Evolutionary conservation across 92 coral and sea anemone genomes (phyloP).

Genomic region (Palythoa caribaeorum): DNA sequence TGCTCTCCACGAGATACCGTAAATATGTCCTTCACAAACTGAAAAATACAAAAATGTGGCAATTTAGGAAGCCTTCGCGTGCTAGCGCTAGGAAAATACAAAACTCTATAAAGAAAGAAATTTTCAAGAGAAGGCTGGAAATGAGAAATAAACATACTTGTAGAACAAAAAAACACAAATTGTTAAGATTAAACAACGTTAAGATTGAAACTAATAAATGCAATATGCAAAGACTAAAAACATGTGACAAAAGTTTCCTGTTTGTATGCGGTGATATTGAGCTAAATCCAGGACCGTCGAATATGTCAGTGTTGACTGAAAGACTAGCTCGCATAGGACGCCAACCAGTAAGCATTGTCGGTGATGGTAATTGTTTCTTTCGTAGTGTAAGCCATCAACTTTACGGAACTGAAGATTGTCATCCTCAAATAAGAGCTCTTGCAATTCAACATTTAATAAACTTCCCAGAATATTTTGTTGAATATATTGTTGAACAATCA

Average conservation of each 20-base stretch:
- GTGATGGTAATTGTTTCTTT: slow-evolving; percentile 60
- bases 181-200: slow-evolving; percentile 33
- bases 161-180: slow-evolving; percentile 44
- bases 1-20: slow-evolving; percentile 45
- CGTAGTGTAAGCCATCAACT: slow-evolving; percentile 56
- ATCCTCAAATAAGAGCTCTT: slow-evolving; percentile 51
- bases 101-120: slow-evolving; percentile 29
- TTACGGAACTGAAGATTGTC: slow-evolving; percentile 44
- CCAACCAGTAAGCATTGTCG: slow-evolving; percentile 50
- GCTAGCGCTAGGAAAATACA: slow-evolving; percentile 1
- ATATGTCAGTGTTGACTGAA: slow-evolving; percentile 25
- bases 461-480: slow-evolving; percentile 53
- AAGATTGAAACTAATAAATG: slow-evolving; percentile 14
- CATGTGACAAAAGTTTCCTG: slow-evolving; percentile 15
- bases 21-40: slow-evolving; percentile 46
- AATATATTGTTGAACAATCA: slow-evolving; percentile 52
- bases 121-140: slow-evolving; percentile 13
- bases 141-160: slow-evolving; percentile 27
- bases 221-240: slow-evolving; percentile 27
- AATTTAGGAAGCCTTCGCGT: slow-evolving; percentile 33
- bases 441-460: slow-evolving; percentile 59
- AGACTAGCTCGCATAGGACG: slow-evolving; percentile 53
- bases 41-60: slow-evolving; percentile 32
- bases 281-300: slow-evolving; percentile 17
- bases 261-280: slow-evolving; percentile 31